Evolutionary conservation across 2,797 vertebrate genomes (phyloP).

Genomic region (Mus caroli): DNA sequence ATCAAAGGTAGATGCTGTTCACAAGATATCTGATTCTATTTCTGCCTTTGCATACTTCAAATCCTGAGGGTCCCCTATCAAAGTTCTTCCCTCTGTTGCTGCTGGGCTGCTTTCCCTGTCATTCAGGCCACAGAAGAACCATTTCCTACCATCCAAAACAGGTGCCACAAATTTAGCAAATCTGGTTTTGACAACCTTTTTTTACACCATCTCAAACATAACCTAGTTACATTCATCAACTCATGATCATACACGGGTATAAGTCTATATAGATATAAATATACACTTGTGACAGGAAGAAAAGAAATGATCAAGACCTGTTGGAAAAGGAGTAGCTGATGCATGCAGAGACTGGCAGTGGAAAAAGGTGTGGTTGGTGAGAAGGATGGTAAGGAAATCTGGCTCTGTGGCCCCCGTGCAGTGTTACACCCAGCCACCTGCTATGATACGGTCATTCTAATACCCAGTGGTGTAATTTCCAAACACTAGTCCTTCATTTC

Average conservation of each 20-base stretch:
- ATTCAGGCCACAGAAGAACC: background rate
- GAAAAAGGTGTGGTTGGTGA: background rate
- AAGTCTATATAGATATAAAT: background rate
- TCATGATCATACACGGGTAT: background rate
- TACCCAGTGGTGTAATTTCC: background rate
- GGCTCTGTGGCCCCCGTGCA: accelerated
- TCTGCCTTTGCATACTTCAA: background rate
- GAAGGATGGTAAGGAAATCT: background rate
- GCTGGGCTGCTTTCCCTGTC: background rate
- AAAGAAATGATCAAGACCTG: background rate
- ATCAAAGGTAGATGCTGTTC: background rate
- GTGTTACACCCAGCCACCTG: background rate
- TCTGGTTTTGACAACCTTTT: background rate
- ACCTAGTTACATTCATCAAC: background rate
- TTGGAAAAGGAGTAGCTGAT: background rate
- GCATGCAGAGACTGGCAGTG: background rate
- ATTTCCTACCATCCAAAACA: background rate
- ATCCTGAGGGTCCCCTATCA: background rate
- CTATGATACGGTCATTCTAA: background rate
- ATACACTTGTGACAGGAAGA: background rate
- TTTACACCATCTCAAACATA: background rate
- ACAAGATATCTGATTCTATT: background rate
- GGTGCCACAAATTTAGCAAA: background rate
- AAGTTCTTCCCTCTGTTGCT: background rate
- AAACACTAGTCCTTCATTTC: background rate